Conservation (phyloP, 2,888 invertebrate species). For the Hypomecis punctinalis region DNA sequence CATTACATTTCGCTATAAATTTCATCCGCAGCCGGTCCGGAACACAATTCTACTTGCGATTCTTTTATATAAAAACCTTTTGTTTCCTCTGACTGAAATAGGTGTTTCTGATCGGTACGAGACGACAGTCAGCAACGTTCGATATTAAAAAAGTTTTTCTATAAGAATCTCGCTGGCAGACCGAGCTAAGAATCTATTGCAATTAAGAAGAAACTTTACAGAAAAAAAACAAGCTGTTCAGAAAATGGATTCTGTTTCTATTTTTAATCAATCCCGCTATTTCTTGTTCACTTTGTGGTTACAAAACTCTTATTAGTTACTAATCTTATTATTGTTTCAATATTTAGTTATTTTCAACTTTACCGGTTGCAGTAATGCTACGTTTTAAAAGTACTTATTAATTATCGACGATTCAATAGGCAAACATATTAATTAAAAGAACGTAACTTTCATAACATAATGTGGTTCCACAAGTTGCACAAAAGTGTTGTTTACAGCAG, state of each 20-base stretch:
- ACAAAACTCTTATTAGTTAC: not conserved
- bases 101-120: slow-evolving; percentile 68
- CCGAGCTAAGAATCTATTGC: slow-evolving; percentile 62
- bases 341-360: not conserved
- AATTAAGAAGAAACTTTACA: slow-evolving; percentile 63
- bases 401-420: too few relatives aligned
- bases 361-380: not conserved
- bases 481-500: too few relatives aligned
- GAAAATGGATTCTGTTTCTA: slow-evolving; percentile 40
- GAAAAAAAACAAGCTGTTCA: slow-evolving; percentile 48
- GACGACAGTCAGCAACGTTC: slow-evolving; percentile 72
- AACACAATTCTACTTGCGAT: slow-evolving; percentile 66
- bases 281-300: slow-evolving; percentile 7
- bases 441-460: too few relatives aligned
- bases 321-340: not conserved
- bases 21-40: slow-evolving; percentile 62
- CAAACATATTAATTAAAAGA: too few relatives aligned
- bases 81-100: slow-evolving; percentile 70
- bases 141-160: slow-evolving; percentile 83
- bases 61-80: slow-evolving; percentile 72
- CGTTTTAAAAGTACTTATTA: too few relatives aligned
- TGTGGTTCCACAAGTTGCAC: too few relatives aligned
- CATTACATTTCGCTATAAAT: slow-evolving; percentile 73
- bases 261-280: slow-evolving; percentile 13
- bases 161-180: slow-evolving; percentile 61